Conservation (phyloP, 1,140 invertebrate species). For the Papilio dardanus region DNA sequence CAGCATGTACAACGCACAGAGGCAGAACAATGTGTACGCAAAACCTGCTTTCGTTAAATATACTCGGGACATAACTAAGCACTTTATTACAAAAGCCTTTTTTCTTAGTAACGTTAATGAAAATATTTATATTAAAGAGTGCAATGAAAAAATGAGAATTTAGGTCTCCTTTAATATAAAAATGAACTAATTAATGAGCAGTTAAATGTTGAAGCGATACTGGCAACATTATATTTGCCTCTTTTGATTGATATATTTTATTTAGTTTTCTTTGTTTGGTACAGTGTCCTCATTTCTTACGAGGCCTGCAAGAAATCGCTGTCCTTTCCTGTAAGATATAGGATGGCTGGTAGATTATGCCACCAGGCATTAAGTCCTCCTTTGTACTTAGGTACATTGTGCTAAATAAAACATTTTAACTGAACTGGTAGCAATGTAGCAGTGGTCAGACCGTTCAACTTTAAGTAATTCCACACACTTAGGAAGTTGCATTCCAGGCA, state of each 20-base stretch:
- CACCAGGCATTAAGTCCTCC: too few relatives aligned
- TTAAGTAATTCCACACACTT: neutral
- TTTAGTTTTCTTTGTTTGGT: too few relatives aligned
- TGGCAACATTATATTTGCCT: too few relatives aligned
- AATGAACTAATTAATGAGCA: neutral
- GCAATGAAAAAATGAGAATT: neutral
- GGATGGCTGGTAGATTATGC: too few relatives aligned
- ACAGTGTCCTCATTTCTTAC: too few relatives aligned
- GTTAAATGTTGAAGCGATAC: neutral
- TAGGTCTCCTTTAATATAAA: neutral
- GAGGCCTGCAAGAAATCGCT: too few relatives aligned
- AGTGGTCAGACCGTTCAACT: neutral
- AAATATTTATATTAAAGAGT: neutral
- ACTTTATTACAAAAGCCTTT: neutral
- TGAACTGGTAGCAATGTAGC: neutral
- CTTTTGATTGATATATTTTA: too few relatives aligned
- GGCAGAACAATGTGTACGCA: neutral
- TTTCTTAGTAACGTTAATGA: neutral
- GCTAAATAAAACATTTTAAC: neutral
- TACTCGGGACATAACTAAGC: neutral
- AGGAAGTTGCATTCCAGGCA: slow-evolving; percentile 2
- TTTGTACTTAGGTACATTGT: too few relatives aligned
- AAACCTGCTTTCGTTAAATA: too few relatives aligned
- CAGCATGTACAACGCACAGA: neutral
- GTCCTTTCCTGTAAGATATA: too few relatives aligned